phyloP scores from a whole-genome alignment of 2,888 invertebrate genomes.

The Eristalinus sepulchralis region DNA sequence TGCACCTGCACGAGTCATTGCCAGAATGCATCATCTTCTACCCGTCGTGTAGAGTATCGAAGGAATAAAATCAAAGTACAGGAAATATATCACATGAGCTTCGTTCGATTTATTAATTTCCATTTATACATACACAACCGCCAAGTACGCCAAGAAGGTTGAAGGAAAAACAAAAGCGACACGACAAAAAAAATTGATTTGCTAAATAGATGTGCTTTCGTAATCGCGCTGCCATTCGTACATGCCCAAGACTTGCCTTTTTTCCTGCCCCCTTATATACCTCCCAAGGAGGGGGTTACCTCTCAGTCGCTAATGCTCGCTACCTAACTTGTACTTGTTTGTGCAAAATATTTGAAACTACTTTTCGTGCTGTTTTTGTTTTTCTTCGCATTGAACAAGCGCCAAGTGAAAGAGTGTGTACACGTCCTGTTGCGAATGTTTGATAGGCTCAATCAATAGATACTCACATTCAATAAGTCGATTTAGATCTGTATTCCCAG shows the following conservation, averaged over 20 bases:
- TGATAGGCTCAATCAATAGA: background rate
- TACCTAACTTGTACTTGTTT: background rate
- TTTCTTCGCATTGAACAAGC: background rate
- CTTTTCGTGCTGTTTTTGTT: background rate
- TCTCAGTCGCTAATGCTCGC: background rate
- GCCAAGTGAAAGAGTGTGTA: background rate
- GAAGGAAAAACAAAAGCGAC: background rate
- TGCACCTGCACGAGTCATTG: background rate
- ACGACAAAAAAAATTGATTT: constrained; percentile 34
- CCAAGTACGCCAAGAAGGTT: background rate
- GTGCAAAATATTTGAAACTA: constrained; percentile 1
- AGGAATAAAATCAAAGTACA: background rate
- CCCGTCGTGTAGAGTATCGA: background rate
- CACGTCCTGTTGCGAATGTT: background rate
- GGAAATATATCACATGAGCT: constrained; percentile 33
- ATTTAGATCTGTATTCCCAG: constrained; percentile 19
- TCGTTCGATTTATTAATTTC: constrained; percentile 46
- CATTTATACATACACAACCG: background rate
- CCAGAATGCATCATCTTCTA: background rate
- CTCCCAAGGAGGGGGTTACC: no score
- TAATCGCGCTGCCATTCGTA: constrained; percentile 15
- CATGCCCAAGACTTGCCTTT: background rate
- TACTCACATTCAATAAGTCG: constrained; percentile 34
- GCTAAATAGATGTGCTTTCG: constrained; percentile 51
- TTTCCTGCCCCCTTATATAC: background rate